A percentile compares a stretch with the other conserved stretches of the same genome.
Evolutionary conservation across 1,140 invertebrate genomes (phyloP).

Genomic region (Drosophila nikananu): DNA sequence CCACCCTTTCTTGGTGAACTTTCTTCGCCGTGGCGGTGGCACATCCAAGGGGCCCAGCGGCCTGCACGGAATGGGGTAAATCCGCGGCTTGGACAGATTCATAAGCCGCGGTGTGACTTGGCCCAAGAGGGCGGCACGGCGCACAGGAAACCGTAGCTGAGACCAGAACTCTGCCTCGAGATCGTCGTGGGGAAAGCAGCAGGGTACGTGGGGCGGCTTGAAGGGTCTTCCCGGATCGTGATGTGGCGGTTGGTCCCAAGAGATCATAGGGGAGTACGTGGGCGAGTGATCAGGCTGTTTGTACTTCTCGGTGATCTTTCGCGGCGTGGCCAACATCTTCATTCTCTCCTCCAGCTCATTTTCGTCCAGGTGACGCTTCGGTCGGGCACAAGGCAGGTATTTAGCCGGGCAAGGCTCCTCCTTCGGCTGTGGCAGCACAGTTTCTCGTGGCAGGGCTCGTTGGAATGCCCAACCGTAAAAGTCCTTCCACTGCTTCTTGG

Average conservation of each 20-base stretch:
- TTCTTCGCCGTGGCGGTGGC: slow-evolving; percentile 35
- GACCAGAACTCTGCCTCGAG: slow-evolving; percentile 55
- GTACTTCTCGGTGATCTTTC: slow-evolving; percentile 53
- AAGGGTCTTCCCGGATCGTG: slow-evolving; percentile 62
- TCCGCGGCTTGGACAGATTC: slow-evolving; percentile 41
- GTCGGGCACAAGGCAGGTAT: slow-evolving; percentile 30
- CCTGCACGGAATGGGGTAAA: slow-evolving; percentile 13
- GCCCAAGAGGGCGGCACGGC: slow-evolving; percentile 26
- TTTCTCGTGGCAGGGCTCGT: slow-evolving; percentile 7
- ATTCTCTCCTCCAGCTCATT: slow-evolving; percentile 14
- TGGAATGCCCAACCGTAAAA: slow-evolving; percentile 47
- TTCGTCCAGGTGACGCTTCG: slow-evolving; percentile 1
- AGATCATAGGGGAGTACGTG: slow-evolving; percentile 51
- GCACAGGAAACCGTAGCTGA: slow-evolving; percentile 54
- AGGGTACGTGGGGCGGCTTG: slow-evolving; percentile 39
- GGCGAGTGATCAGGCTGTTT: slow-evolving; percentile 2
- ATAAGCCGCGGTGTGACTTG: slow-evolving; percentile 35
- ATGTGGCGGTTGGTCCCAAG: slow-evolving; percentile 34
- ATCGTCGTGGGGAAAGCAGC: slow-evolving; percentile 46
- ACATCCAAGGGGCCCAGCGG: slow-evolving; percentile 23
- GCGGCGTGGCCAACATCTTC: slow-evolving; percentile 31
- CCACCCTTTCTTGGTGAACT: slow-evolving; percentile 53
- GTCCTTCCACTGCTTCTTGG: slow-evolving; percentile 48
- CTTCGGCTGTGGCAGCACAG: not conserved
- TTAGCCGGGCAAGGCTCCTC: slow-evolving; percentile 17